Base-by-base conservation (phyloP, 2,888 invertebrate genomes). In the Drosophila paramelanica region DNA sequence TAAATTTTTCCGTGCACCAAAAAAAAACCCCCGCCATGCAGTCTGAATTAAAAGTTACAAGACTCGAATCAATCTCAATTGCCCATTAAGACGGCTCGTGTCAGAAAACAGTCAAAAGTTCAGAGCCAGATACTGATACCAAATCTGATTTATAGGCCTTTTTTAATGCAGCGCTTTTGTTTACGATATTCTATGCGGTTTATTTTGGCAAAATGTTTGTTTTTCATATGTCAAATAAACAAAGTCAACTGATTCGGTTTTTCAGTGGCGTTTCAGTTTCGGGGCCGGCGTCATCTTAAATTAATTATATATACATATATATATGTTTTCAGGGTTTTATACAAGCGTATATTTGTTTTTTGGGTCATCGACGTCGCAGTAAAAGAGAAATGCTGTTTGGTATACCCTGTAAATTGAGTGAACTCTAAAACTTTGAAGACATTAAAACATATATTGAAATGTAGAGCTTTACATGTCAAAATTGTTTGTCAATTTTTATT, bases 191-290 rank as follows among this genome's bases (percentile, higher is more conserved):
- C 60, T 66, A 59, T 43, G 36, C 49, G 45, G 45, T 33, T 67
- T 55, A 53, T 64, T 50, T 62, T 66, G n/a, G 43, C 62, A 36
- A 20, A 13, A 23, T 47, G 53, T 50, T 62, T 73, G 55, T 81
- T 84, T 81, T 76, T 67, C 68, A 71, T 59, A 60, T 66, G 79
- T 69, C 41, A 52, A 50, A 85, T 73, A 66, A 88, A 81, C 88
- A 84, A 84, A 66, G 73, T 88, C 88, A 81, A 81, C 75, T 75
- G 69, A 81, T 69, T 81, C 77, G 56, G 27, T 17, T 67, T 60
- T 66, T 25, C 8, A 38, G 38, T 41, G 11, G 20, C 25, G n/a
- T 50, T 59, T 65, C 42, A 33, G 8, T 59, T 45, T 60, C 20
- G 57, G 47, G 42, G 53, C 33, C 53, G 59, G 53, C 57, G 57